Evolutionary conservation across 2,113 vertebrate genomes (phyloP).

Genomic region (Tringa solitaria): DNA sequence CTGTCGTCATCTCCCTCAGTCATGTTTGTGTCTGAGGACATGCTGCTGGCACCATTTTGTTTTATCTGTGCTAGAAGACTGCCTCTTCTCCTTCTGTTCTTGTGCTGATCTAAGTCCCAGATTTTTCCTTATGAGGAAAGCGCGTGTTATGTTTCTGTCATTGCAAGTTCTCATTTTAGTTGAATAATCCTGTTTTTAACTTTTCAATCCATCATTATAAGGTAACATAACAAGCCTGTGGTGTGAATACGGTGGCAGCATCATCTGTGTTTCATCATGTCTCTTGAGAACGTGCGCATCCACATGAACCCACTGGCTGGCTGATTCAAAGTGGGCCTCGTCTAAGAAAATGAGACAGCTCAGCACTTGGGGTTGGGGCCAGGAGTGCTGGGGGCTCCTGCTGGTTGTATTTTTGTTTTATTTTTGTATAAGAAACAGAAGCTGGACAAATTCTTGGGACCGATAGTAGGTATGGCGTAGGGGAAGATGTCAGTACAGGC

Average conservation of each 20-base stretch:
- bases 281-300: neutral
- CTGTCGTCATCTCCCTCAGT: conserved; percentile 49
- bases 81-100: conserved; percentile 67
- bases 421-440: neutral
- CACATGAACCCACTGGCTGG: neutral
- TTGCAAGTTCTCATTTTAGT: conserved; percentile 32
- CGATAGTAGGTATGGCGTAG: neutral
- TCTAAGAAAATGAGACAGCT: neutral
- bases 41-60: conserved; percentile 63
- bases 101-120: conserved; percentile 30
- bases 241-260: neutral
- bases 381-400: neutral
- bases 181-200: conserved; percentile 28
- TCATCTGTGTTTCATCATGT: neutral
- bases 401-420: neutral
- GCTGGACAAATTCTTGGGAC: neutral
- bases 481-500: neutral
- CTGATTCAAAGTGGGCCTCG: neutral
- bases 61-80: conserved; percentile 35
- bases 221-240: neutral
- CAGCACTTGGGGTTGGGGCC: neutral
- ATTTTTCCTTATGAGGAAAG: conserved; percentile 35
- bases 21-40: conserved; percentile 53
- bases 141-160: conserved; percentile 4
- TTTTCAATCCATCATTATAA: neutral